phyloP scores from a whole-genome alignment of 2,888 invertebrate genomes.

The Xanthorhoe spadicearia region DNA sequence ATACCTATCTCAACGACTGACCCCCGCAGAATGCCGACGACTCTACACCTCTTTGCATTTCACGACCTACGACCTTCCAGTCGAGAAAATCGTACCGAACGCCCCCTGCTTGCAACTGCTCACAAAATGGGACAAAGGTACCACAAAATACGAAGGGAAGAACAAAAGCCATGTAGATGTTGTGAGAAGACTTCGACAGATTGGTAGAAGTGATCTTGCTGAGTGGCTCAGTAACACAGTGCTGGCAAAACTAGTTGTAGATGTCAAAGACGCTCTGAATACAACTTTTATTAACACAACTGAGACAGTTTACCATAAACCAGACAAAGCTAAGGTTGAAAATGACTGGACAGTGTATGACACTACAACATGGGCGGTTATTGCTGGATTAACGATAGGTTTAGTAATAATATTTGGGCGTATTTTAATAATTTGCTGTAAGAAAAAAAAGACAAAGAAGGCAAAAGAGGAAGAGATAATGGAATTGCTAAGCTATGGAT shows the following conservation, averaged over 20 bases:
- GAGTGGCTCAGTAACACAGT: constrained; percentile 86
- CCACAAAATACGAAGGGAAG: constrained; percentile 73
- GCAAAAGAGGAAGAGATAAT: constrained; percentile 45
- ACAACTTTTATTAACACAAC: constrained; percentile 41
- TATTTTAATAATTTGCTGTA: constrained; percentile 17
- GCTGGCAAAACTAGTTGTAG: constrained; percentile 81
- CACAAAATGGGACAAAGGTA: constrained; percentile 82
- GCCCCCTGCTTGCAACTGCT: constrained; percentile 83
- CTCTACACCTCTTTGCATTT: constrained; percentile 85
- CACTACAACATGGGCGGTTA: constrained; percentile 52
- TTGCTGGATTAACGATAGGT: constrained; percentile 43
- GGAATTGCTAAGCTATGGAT: constrained; percentile 46
- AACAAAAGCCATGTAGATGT: constrained; percentile 84
- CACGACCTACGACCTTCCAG: constrained; percentile 54
- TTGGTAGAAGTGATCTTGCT: constrained; percentile 83
- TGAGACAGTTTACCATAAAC: constrained; percentile 36
- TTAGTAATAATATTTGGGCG: constrained; percentile 43
- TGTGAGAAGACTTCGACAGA: constrained; percentile 83
- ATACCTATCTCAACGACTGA: constrained; percentile 85
- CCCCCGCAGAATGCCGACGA: constrained; percentile 82
- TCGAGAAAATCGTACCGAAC: constrained; percentile 75
- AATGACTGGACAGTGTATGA: constrained; percentile 59
- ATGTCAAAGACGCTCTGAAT: constrained; percentile 66
- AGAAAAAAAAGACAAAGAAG: constrained; percentile 40
- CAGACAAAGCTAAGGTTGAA: constrained; percentile 40